Percentiles rank a stretch among this genome's conserved stretches.
phyloP scores from a whole-genome alignment of 2,797 vertebrate genomes.

The Pempheris klunzingeri region DNA sequence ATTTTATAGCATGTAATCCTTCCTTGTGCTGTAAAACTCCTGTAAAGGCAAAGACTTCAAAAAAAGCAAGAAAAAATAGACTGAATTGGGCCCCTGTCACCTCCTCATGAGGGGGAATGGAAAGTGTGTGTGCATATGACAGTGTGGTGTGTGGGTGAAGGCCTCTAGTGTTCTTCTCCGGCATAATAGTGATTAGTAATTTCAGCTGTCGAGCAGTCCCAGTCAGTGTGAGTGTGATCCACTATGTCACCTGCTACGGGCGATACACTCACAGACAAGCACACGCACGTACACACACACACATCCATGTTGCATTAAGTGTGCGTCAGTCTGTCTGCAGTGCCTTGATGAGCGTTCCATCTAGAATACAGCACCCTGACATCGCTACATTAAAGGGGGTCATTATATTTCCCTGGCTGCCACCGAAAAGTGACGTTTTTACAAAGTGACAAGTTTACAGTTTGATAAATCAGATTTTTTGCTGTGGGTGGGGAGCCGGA shows the following conservation, averaged over 20 bases:
- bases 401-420: slow-evolving; percentile 86
- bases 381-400: slow-evolving; percentile 86
- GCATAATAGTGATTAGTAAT: slow-evolving; percentile 75
- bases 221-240: slow-evolving; percentile 65
- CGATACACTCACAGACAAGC: slow-evolving; percentile 26
- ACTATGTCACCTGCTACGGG: slow-evolving; percentile 71
- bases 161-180: slow-evolving; percentile 61
- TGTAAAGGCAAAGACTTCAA: slow-evolving; percentile 21
- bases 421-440: slow-evolving; percentile 86
- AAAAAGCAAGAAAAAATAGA: slow-evolving; percentile 2
- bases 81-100: slow-evolving; percentile 31
- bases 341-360: slow-evolving; percentile 72
- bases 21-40: slow-evolving; percentile 25
- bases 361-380: slow-evolving; percentile 75
- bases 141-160: slow-evolving; percentile 48
- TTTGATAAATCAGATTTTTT: slow-evolving; percentile 87
- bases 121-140: slow-evolving; percentile 6
- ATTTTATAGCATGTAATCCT: slow-evolving; percentile 39
- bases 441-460: slow-evolving; percentile 90
- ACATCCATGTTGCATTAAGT: slow-evolving; percentile 63
- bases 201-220: slow-evolving; percentile 71
- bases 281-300: slow-evolving; percentile 35
- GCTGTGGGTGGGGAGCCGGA: slow-evolving; percentile 56
- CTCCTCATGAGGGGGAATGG: slow-evolving; percentile 18
- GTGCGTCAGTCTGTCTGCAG: slow-evolving; percentile 58